Evolutionary conservation across 2,797 vertebrate species (phyloP), one percentile per base, ranked within the genome.

Genomic region (Heliangelus exortis): DNA sequence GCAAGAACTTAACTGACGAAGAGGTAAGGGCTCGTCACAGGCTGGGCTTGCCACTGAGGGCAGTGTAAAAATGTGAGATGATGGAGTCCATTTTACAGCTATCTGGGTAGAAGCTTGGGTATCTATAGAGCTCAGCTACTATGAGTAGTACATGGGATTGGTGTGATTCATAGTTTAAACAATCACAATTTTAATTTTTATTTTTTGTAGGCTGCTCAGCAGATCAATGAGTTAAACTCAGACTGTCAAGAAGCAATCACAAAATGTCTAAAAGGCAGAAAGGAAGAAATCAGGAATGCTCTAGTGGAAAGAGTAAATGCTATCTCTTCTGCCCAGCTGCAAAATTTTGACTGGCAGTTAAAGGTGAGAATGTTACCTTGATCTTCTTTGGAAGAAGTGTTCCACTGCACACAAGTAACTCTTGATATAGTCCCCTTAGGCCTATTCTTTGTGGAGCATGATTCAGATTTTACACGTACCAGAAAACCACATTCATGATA

Each of bases 341-440:
- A 98, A 91, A 98, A 99, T 97, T 99, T 99, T 97, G 99, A 99
- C 96, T 99, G 99, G 99, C 99, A 99, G 87, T 97, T 99, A 73
- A 99, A 99, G 98, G 99, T 99, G 87, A 94, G 95, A 74, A 4
- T 72, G 3, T 63, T 91, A 39, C 18, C 29, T 23, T 71, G 29
- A 39, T 50, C 25, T 48, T 80, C 6, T 48, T 67, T 41, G 19
- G 80, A 72, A 63, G 21, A 59, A 54, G 23, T 28, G 8, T 86
- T 59, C 23, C 25, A 3, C 21, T 33, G 6, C 6, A 26, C 59
- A 34, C 33, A 39, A 68, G 4, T 67, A 55, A 36, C 11, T 82
- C 6, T 5, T 62, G 43, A 10, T 71, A 34, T 1, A 57, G 25
- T 31, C 11, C n/a, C 5, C 5, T 34, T 59, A 50, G 48, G 39